Evolutionary conservation across 2,113 vertebrate genomes (phyloP).

Genomic region (Daubentonia madagascariensis): DNA sequence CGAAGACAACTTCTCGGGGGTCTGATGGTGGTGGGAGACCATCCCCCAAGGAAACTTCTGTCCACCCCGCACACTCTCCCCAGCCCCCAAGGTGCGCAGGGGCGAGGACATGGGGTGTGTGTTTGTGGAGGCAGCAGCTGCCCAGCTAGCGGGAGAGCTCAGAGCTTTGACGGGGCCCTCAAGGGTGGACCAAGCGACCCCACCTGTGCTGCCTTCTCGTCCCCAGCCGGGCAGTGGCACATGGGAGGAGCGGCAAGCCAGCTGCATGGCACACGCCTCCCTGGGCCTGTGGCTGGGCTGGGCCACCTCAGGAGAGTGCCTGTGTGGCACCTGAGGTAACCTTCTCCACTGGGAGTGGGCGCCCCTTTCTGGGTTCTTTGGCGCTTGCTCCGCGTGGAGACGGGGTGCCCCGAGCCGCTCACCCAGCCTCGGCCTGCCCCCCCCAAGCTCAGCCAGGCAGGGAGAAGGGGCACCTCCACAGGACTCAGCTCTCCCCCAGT

Average conservation of each 20-base stretch:
- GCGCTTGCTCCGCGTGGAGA: rapidly evolving
- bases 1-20: rapidly evolving
- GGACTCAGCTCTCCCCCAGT: neutral
- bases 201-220: too few species aligned
- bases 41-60: neutral
- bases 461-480: too few species aligned
- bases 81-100: too few species aligned
- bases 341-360: too few species aligned
- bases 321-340: too few species aligned
- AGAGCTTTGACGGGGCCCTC: too few species aligned
- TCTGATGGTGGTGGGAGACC: too few species aligned
- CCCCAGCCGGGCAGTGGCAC: too few species aligned
- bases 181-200: too few species aligned
- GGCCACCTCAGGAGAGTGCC: rapidly evolving
- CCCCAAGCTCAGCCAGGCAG: neutral
- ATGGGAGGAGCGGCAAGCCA: neutral
- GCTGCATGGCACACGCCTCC: neutral
- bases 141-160: too few species aligned
- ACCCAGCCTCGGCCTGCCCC: neutral
- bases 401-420: rapidly evolving
- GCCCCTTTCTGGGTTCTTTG: neutral
- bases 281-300: neutral
- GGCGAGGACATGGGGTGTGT: neutral
- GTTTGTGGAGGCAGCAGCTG: neutral
- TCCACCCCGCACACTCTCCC: rapidly evolving